Evolutionary conservation across 2,797 vertebrate genomes (phyloP).

Genomic region (Sphenodon punctatus): DNA sequence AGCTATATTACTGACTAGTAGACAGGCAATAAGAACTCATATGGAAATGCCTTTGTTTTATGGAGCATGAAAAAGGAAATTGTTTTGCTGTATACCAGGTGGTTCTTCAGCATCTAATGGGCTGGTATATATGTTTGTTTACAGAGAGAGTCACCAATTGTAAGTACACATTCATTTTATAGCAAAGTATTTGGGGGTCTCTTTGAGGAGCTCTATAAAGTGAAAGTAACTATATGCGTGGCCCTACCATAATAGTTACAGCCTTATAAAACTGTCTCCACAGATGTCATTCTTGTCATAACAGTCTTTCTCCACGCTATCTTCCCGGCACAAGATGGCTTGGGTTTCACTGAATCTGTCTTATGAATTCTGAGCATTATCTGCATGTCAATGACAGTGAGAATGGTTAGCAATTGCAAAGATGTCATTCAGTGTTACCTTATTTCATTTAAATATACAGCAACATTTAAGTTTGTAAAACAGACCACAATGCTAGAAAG

Average conservation of each 20-base stretch:
- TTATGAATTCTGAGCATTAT: background rate
- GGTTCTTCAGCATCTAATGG: background rate
- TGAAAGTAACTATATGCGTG: background rate
- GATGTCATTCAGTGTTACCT: background rate
- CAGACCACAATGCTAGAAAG: background rate
- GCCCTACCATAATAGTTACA: background rate
- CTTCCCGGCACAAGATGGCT: background rate
- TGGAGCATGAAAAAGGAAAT: background rate
- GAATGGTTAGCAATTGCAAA: constrained; percentile 8
- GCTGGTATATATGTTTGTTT: background rate
- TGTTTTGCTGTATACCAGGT: background rate
- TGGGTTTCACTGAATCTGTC: constrained; percentile 15
- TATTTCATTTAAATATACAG: constrained; percentile 12
- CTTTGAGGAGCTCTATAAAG: background rate
- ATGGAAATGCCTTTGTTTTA: constrained; percentile 10
- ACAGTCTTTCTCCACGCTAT: background rate
- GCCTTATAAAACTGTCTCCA: background rate
- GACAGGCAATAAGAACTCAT: background rate
- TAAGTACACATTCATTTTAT: constrained; percentile 20
- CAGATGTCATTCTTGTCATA: background rate
- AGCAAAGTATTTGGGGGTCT: background rate
- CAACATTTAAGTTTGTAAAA: constrained; percentile 19
- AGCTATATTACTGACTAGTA: background rate
- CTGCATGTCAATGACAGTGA: background rate
- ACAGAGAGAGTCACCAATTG: background rate